phyloP scores from a whole-genome alignment of 2,888 invertebrate genomes.

The Cryptophagus acutangulus region DNA sequence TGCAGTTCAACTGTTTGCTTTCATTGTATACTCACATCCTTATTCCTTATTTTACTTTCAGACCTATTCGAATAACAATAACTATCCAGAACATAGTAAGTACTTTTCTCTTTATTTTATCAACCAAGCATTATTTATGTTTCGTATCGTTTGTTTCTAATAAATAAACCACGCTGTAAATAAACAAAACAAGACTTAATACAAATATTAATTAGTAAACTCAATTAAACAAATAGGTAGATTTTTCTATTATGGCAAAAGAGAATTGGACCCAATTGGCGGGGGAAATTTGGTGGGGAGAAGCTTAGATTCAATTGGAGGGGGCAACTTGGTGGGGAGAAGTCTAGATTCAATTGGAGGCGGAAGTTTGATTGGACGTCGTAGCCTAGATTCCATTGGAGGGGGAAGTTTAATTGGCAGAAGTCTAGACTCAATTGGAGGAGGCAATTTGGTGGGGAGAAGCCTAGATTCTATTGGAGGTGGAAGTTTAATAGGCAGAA shows the following conservation, averaged over 20 bases:
- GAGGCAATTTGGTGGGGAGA: conserved; percentile 15
- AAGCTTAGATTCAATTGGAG: conserved; percentile 22
- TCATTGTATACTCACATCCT: too few species aligned
- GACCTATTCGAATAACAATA: too few species aligned
- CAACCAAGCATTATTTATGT: too few species aligned
- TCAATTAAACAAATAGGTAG: conserved; percentile 12
- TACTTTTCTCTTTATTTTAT: too few species aligned
- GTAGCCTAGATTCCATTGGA: conserved; percentile 14
- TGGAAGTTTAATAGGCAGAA: conserved; percentile 22
- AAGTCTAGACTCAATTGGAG: conserved; percentile 23
- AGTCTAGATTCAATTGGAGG: conserved; percentile 23
- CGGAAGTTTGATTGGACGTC: conserved; percentile 21
- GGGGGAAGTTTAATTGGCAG: conserved; percentile 22
- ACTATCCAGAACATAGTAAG: too few species aligned
- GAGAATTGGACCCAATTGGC: conserved; percentile 24
- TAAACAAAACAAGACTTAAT: too few species aligned
- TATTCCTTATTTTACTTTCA: too few species aligned
- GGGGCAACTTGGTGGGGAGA: conserved; percentile 22
- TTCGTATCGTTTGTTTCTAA: too few species aligned
- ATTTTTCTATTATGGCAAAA: too few species aligned
- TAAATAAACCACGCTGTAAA: too few species aligned
- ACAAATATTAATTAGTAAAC: conserved; percentile 5
- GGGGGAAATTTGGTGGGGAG: conserved; percentile 22
- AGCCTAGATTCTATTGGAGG: conserved; percentile 26
- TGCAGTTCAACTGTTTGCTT: too few species aligned